These are phyloP conservation scores for Actinernus sp. DNA, from an alignment of 92 coral and sea anemone genomes.

Conservation along the genomic window DNA sequence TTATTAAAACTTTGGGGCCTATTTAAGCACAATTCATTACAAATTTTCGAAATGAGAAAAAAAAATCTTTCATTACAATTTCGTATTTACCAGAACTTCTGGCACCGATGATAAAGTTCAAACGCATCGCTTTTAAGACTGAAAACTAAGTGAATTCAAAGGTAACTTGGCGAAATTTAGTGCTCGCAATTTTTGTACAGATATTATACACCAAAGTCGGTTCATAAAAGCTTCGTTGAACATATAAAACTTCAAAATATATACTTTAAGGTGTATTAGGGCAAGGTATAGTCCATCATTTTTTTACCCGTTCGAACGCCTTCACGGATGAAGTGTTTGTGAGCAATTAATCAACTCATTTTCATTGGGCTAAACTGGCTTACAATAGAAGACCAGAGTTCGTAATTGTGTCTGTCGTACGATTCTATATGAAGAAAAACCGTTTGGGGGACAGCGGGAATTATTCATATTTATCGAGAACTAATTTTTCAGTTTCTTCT, in stretches of 20 bases:
- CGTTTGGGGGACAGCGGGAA: conserved; percentile 59
- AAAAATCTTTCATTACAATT: conserved; percentile 48
- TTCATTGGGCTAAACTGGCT: conserved; percentile 48
- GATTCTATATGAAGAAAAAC: conserved; percentile 73
- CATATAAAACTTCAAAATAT: conserved; percentile 95
- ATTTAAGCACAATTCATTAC: conserved; percentile 87
- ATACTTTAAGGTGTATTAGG: conserved; percentile 78
- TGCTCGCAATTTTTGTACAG: conserved; percentile 48
- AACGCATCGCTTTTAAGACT: conserved; percentile 7
- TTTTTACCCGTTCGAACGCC: conserved; percentile 46
- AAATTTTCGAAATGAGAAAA: conserved; percentile 75
- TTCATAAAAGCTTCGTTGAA: conserved; percentile 88
- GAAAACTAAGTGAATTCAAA: conserved; percentile 4
- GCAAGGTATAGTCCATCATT: conserved; percentile 61
- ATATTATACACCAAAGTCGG: conserved; percentile 67
- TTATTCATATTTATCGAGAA: conserved; percentile 62
- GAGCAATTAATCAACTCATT: conserved; percentile 73
- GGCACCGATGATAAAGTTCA: conserved; percentile 14
- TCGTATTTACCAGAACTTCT: conserved; percentile 6
- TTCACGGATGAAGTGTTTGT: conserved; percentile 64
- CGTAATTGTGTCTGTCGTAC: conserved; percentile 65
- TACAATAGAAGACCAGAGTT: conserved; percentile 57
- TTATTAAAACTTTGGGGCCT: conserved; percentile 89
- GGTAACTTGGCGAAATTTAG: conserved; percentile 20
- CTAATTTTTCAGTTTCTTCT: conserved; percentile 60